Conservation (phyloP, 1,140 invertebrate species). For the Hylaeus volcanicus region DNA sequence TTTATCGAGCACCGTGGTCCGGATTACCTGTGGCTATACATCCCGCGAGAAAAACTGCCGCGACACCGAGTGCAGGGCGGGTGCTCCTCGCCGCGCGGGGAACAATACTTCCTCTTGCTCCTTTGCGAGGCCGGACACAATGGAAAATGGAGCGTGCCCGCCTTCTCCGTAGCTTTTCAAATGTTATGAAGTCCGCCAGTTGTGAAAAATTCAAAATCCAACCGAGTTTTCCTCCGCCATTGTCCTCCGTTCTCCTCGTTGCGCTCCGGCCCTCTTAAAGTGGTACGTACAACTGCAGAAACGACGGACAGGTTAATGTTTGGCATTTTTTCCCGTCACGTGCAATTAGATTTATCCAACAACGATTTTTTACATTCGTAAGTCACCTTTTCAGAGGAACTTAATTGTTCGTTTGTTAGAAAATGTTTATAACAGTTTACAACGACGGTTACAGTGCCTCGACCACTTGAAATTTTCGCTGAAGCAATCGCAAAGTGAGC, state of each 20-base stretch:
- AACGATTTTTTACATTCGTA: too few relatives aligned
- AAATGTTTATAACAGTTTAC: too few relatives aligned
- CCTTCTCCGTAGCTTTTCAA: constrained; percentile 11
- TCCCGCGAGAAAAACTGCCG: constrained; percentile 43
- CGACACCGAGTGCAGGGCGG: not conserved
- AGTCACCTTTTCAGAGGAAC: too few relatives aligned
- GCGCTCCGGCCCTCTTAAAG: too few relatives aligned
- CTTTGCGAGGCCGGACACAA: constrained; percentile 1
- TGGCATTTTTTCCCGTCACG: too few relatives aligned
- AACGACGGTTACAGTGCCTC: too few relatives aligned
- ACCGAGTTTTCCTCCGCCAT: constrained; percentile 11
- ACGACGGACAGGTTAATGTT: too few relatives aligned
- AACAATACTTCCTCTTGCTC: constrained; percentile 38
- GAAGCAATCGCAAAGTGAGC: too few relatives aligned
- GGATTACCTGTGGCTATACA: constrained; percentile 38
- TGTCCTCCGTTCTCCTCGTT: not conserved
- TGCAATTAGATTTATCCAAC: too few relatives aligned
- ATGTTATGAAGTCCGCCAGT: constrained; percentile 32
- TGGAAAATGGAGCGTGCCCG: constrained; percentile 16
- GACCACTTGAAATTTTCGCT: too few relatives aligned
- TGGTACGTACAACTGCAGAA: too few relatives aligned
- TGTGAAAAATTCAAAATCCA: constrained; percentile 43
- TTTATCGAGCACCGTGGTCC: constrained; percentile 51
- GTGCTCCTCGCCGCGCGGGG: not conserved
- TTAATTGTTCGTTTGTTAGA: too few relatives aligned